Conservation (phyloP, 2,888 invertebrate species). For the Bellardia pandia region DNA sequence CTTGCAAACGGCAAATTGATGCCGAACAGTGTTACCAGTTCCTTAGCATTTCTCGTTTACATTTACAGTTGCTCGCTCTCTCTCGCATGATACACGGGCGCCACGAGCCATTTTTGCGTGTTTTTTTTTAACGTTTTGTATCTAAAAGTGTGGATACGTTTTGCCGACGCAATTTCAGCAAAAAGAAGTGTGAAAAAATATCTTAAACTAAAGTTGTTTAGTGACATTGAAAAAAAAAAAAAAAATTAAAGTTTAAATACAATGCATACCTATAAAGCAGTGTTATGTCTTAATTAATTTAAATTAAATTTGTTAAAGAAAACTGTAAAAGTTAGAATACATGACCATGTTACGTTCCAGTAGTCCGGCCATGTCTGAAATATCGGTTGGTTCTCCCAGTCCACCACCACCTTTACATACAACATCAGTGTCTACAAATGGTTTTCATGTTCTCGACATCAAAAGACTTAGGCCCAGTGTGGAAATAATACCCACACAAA, state of each 20-base stretch:
- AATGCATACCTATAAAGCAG: not conserved
- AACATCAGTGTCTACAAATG: slow-evolving; percentile 63
- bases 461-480: slow-evolving; percentile 76
- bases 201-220: not conserved
- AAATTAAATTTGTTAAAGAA: not conserved
- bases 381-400: slow-evolving; percentile 84
- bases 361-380: slow-evolving; percentile 84
- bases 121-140: slow-evolving; percentile 73
- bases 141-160: slow-evolving; percentile 68
- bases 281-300: too few relatives aligned
- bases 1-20: slow-evolving; percentile 30
- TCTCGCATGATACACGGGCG: slow-evolving; percentile 72
- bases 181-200: not conserved
- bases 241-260: not conserved
- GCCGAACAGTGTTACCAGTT: slow-evolving; percentile 68
- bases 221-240: not conserved
- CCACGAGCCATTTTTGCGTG: slow-evolving; percentile 78
- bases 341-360: slow-evolving; percentile 81
- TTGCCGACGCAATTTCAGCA: slow-evolving; percentile 80
- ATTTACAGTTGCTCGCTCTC: slow-evolving; percentile 74
- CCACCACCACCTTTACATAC: slow-evolving; percentile 81
- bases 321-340: slow-evolving; percentile 21
- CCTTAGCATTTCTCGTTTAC: slow-evolving; percentile 59
- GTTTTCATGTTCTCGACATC: slow-evolving; percentile 88
- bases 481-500: slow-evolving; percentile 67